Evolutionary conservation across 2,113 vertebrate genomes (phyloP), one percentile per base, ranked within the genome.

Genomic region (Bambusicola thoracicus): DNA sequence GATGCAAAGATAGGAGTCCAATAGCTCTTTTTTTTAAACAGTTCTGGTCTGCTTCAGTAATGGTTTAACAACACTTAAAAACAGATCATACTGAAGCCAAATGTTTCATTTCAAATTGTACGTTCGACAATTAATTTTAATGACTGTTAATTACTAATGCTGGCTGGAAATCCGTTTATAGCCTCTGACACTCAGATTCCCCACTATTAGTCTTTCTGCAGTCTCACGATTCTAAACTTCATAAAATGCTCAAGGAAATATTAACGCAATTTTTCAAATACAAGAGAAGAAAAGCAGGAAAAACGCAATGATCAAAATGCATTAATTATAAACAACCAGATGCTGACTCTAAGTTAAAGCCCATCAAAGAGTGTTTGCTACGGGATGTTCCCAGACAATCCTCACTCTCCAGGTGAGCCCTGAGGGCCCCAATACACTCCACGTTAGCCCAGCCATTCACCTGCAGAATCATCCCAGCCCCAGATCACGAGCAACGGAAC

Each of bases 41-140:
- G 85, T 94, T 95, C 95, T 93, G 85, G 77, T 94, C 76, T 89
- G 91, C 80, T 81, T 75, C 63, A 68, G 80, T 63, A 88, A 94
- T 90, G 91, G 81, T 84, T 92, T 94, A 92, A 79, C 90, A 96
- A 94, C 92, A 94, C 80, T 95, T 87, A 92, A 93, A 96, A 95
- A 36, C 91, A 96, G 92, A 77, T 96, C 87, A 96, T 89, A 79
- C 29, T 84, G 85, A 94, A 93, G 95, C 90, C 92, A 94, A 96
- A 95, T 91, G 91, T 91, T 97, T 96, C 46, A 92, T 90, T 95
- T 95, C 87, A 87, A 95, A 94, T 75, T 78, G 85, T 94, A 90
- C 91, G 91, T 85, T 94, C 95, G 95, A 95, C 93, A 96, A 97
- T 97, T 97, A 96, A 95, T 95, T 96, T 94, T 95, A 95, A 95